Evolutionary conservation across 2,888 invertebrate species (phyloP), one percentile per base, ranked within the genome.

Genomic region (Aricia artaxerxes): DNA sequence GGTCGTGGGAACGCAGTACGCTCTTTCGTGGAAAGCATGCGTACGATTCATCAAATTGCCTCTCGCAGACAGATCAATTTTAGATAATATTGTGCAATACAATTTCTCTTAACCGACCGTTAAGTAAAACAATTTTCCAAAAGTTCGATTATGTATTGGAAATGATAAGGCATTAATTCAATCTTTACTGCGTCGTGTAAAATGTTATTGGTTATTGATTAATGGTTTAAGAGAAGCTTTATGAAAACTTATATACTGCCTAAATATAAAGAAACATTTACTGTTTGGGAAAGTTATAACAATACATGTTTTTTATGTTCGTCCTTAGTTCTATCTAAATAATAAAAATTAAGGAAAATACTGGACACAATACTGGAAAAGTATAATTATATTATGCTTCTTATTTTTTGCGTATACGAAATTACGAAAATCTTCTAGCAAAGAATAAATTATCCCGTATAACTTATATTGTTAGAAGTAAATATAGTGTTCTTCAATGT

Each of bases 1-100:
- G 86, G 88, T 88, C 92, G 93, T 93, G 94, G 92, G 94, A 94
- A 93, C 88, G 86, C 86, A 91, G 90, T 89, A 90, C 87, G 81
- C 87, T 86, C 82, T 85, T 93, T 94, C 93, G 90, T 84, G 92
- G 93, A 93, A 93, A 88, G 87, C 87, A 87, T 87, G 85, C 88
- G 83, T 84, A 88, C 89, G 88, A 89, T 91, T 88, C 88, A 92
- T 91, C 91, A 91, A 91, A 91, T 88, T 86, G 85, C 85, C 88
- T 86, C 87, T 85, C 86, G 85, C 80, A 78, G 80, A 84, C 88
- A 88, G 82, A 81, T 82, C 82, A 81, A 80, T 72, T 76, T 76
- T 76, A 76, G 76, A 76, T 76, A 76, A 76, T 35, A 76, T 76
- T 76, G 76, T 76, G 75, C 75, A 75, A 75, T 75, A 75, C 75